A percentile compares a stretch with the other conserved stretches of the same genome.
Conservation (phyloP, 2,797 vertebrate genomes). For the Acanthornis magna region DNA sequence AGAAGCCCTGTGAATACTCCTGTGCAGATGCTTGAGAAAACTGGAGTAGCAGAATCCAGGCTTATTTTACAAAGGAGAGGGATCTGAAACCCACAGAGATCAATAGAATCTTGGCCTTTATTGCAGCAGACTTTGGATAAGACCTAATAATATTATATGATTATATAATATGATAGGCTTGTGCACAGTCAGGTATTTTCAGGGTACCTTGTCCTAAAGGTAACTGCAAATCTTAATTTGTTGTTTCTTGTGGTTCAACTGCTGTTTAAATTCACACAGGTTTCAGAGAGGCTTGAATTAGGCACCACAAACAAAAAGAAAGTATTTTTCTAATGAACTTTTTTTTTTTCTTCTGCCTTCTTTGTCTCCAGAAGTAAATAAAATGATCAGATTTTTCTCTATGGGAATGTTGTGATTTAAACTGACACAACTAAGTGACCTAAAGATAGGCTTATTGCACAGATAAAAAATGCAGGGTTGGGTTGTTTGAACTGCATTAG, state of each 20-base stretch:
- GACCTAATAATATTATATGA: neutral
- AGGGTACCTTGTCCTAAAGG: neutral
- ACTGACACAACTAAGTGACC: slow-evolving; percentile 27
- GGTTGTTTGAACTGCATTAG: slow-evolving; percentile 66
- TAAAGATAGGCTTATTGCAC: slow-evolving; percentile 41
- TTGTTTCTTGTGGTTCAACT: neutral
- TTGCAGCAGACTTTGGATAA: neutral
- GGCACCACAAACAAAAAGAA: neutral
- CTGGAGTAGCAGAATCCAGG: neutral
- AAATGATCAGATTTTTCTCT: slow-evolving; percentile 28
- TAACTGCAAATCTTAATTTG: neutral
- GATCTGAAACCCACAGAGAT: neutral
- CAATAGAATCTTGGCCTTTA: neutral
- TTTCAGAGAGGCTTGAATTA: neutral
- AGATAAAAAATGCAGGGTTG: slow-evolving; percentile 44
- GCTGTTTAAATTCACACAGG: neutral
- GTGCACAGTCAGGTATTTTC: neutral
- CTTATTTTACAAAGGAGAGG: neutral
- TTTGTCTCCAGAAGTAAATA: neutral
- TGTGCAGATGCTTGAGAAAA: neutral
- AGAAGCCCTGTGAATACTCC: slow-evolving; percentile 5
- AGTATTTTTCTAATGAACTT: neutral
- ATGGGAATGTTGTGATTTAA: slow-evolving; percentile 37
- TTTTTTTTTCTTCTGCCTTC: neutral
- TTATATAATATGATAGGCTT: neutral